Base-by-base conservation (phyloP, 2,113 vertebrate species). In the Heteronetta atricapilla region DNA sequence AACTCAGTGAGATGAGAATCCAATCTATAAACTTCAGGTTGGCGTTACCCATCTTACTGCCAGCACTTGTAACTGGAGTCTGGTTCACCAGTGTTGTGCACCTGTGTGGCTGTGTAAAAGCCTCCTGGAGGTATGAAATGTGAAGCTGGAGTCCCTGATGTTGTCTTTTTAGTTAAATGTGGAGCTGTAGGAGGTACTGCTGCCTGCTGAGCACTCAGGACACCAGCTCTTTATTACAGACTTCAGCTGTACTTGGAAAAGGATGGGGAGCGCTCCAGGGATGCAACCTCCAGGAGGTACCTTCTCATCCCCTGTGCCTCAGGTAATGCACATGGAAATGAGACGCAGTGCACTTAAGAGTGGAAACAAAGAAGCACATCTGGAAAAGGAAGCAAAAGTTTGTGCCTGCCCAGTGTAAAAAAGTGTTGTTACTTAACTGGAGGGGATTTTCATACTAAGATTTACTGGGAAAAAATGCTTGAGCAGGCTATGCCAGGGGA, bases 391-490 rank as follows among this genome's bases (percentile, higher is more conserved):
- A 87, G 20, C 11, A 69, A 53, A 84, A 46, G 19, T 34, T 86
- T 78, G 29, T 93, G 38, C 60, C 75, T 42, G n/a, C 34, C 28
- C 34, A 29, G 2, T 58, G 80, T 44, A 21, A 59, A 50, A 55
- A 63, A 85, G 7, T 38, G 13, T 8, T 82, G 6, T 82, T 90
- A 44, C 72, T 90, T n/a, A 79, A 60, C n/a, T 84, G 42, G 36
- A 81, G 31, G 21, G 22, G 15, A 31, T 86, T 88, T 85, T 80
- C 50, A 23, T 12, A 53, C 52, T 14, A 48, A 80, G 34, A 70
- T 93, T 96, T 75, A 97, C 95, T 91, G 91, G 82, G 82, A 82
- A 96, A 96, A 93, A 98, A 96, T 5, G 67, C 25, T 48, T 93
- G 29, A 48, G 97, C 91, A 40, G 89, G 92, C 58, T 97, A 80